Percentiles rank a stretch among this genome's conserved stretches.
Conservation (phyloP, 1,140 invertebrate genomes). For the Pseudomyrmex gracilis region DNA sequence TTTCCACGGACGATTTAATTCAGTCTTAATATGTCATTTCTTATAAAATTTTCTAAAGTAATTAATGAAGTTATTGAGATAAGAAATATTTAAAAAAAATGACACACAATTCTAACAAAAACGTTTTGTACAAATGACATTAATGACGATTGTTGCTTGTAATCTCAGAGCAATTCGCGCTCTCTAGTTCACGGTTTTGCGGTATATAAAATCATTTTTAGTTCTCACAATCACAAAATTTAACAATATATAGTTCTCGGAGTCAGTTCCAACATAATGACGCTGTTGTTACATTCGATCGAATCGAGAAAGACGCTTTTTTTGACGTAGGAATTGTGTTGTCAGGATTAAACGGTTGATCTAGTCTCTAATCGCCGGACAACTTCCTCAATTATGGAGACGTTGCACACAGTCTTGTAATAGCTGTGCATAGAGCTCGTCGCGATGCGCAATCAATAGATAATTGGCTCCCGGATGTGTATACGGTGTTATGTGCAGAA, state of each 20-base stretch:
- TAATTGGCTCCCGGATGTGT: constrained; percentile 48
- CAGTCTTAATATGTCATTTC: neutral
- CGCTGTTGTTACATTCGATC: neutral
- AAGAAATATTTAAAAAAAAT: no score
- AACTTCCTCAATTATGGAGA: constrained; percentile 40
- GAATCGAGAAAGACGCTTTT: constrained; percentile 1
- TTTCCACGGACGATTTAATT: constrained; percentile 23
- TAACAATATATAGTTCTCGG: neutral
- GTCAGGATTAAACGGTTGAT: constrained; percentile 47
- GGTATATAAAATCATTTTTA: no score
- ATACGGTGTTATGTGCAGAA: neutral
- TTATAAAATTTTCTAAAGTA: no score
- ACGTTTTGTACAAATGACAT: no score
- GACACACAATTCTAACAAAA: no score
- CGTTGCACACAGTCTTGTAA: constrained; percentile 12
- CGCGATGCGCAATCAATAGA: constrained; percentile 32
- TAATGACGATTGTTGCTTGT: no score
- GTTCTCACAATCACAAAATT: no score
- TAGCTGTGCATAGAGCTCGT: constrained; percentile 14
- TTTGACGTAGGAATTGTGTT: constrained; percentile 25
- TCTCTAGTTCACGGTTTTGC: no score
- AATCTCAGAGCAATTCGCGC: no score
- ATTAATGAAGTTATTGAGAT: no score
- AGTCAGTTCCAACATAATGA: constrained; percentile 8
- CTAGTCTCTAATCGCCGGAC: constrained; percentile 15